These are phyloP conservation scores for Quadroppia sp. DNA, from an alignment of 2,888 invertebrate species.

Conservation along the genomic window DNA sequence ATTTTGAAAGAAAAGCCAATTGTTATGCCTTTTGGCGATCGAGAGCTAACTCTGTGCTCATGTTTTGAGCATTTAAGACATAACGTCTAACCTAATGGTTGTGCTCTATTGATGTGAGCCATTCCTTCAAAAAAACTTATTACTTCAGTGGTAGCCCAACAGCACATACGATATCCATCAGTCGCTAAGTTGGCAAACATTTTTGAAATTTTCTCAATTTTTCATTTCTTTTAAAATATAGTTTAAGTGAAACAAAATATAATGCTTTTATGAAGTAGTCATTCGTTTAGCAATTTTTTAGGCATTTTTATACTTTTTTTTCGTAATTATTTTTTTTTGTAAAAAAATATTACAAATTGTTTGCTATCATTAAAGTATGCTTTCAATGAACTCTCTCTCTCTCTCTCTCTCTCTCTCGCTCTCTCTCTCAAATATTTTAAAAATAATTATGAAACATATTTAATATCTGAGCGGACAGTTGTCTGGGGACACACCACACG, in stretches of 20 bases:
- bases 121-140: neutral
- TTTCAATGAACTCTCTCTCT: neutral
- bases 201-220: neutral
- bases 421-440: neutral
- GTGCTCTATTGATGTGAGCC: neutral
- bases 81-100: neutral
- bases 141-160: conserved; percentile 3
- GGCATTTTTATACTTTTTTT: too few species aligned
- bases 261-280: neutral
- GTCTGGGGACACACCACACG: conserved; percentile 4
- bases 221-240: neutral
- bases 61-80: neutral
- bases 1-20: conserved; percentile 2
- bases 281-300: neutral
- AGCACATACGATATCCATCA: neutral
- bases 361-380: neutral
- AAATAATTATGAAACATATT: conserved; percentile 1
- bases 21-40: neutral
- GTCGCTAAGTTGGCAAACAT: neutral
- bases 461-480: neutral
- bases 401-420: conserved; percentile 7
- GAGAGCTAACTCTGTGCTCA: neutral
- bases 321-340: too few species aligned
- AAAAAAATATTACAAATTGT: neutral
- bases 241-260: neutral